Conservation (phyloP, 2,113 vertebrate genomes). For the Aepyceros melampus region DNA sequence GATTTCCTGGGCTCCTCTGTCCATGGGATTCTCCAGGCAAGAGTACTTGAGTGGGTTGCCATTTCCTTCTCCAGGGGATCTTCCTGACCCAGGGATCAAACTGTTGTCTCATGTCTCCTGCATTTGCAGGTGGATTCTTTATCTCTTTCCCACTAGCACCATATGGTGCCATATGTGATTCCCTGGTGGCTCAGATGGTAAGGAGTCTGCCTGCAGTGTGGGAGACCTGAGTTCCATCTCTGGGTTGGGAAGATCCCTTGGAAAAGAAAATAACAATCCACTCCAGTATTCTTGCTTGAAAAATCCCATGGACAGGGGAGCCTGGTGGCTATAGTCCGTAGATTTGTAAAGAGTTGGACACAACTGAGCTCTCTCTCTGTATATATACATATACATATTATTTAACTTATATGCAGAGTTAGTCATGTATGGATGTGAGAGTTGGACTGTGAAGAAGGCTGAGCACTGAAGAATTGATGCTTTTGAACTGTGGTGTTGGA, state of each 20-base stretch:
- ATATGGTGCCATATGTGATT: not conserved
- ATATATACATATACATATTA: too few species aligned
- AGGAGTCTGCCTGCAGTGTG: not conserved
- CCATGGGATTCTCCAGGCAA: not conserved
- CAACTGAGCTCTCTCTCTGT: fast-evolving
- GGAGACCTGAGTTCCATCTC: too few species aligned
- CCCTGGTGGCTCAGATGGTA: not conserved
- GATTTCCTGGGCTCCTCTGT: not conserved
- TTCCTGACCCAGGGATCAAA: not conserved
- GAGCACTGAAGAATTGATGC: too few species aligned
- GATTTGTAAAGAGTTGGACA: not conserved
- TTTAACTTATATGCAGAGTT: too few species aligned
- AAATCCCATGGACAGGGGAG: not conserved
- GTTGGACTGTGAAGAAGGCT: too few species aligned
- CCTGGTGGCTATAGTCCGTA: too few species aligned
- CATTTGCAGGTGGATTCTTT: not conserved
- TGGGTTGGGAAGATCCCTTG: not conserved
- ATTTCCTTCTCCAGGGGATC: not conserved
- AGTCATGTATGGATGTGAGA: too few species aligned
- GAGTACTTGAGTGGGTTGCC: not conserved
- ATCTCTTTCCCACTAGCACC: not conserved
- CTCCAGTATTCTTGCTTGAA: not conserved
- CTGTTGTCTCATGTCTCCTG: not conserved
- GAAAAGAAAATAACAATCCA: not conserved
- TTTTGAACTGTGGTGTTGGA: too few species aligned